Conservation (phyloP, 1,140 invertebrate species). For the Caenorhabditis elegans region WBcel235 BX284606.5:2519001-2519500, state of each 20-base stretch:
- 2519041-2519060: not conserved
- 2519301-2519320: not conserved
- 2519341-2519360: too few species aligned
- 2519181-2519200: not conserved
- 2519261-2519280: not conserved
- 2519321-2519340: too few species aligned
- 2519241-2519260: not conserved
- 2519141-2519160: conserved; percentile 1
- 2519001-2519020: conserved; percentile 21
- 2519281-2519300: not conserved
- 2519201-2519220: not conserved
- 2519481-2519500: too few species aligned
- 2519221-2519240: not conserved
- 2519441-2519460: too few species aligned
- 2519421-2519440: too few species aligned
- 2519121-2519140: not conserved
- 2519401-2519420: too few species aligned
- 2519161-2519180: not conserved
- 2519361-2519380: too few species aligned
- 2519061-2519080: not conserved
- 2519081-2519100: not conserved
- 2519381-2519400: too few species aligned
- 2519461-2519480: too few species aligned
- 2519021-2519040: not conserved
- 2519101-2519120: not conserved